Base-by-base conservation (phyloP, 2,113 vertebrate species). In the Callionymus lyra region DNA sequence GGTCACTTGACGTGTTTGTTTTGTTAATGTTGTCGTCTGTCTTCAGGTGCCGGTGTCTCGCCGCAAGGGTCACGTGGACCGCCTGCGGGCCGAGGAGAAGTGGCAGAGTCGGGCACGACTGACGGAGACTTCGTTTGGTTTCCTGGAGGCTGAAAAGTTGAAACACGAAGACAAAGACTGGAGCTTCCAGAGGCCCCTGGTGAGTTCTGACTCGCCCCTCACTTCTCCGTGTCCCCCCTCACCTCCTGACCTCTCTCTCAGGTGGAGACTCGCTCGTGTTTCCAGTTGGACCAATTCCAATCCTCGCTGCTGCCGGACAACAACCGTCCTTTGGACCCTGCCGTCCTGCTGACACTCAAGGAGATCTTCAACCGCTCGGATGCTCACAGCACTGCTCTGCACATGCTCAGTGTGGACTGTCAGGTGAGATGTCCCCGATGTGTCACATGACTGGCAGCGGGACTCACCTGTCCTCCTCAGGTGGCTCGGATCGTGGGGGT, bases 371-470 rank as follows among this genome's bases (percentile, higher is more conserved):
- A 81, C 45, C 66, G 61, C 39, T 81, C 77, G 1, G 82, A 88
- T 2, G 14, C 79, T 16, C 59, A 41, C 19, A 76, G 60, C 17
- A 88, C 76, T 0, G 90, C 90, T 27, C 74, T 86, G 51, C 90
- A 94, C 68, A 75, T 94, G 41, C 84, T 94, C 16, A 73, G 83
- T 47, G 74, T 85, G 6, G 88, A 94, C 71, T 91, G 87, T 56
- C 84, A 90, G 88, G 90, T 91, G 58, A 6, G 8, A 10, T 10
- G 12, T 15, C 27, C 3, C 14, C n/a, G 9, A 34, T 35, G 12
- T n/a, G 12, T n/a, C n/a, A n/a, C n/a, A n/a, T n/a, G n/a, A n/a
- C n/a, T n/a, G n/a, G n/a, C n/a, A n/a, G n/a, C n/a, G n/a, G n/a
- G n/a, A n/a, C n/a, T n/a, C n/a, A n/a, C n/a, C n/a, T n/a, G n/a